Conservation (phyloP, 2,797 vertebrate species). For the Rhynchonycteris naso region DNA sequence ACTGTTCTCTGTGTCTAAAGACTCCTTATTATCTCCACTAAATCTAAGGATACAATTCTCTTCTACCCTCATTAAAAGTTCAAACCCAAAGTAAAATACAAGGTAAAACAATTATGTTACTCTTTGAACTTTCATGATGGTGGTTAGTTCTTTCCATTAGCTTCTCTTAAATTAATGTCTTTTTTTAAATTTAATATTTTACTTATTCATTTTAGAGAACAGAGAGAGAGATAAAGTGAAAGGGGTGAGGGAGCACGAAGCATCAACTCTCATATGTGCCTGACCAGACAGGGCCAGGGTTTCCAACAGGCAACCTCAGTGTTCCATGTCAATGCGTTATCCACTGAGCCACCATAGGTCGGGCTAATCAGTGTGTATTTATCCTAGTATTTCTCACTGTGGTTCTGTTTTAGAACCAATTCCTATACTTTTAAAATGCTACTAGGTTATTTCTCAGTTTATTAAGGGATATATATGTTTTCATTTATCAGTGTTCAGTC, state of each 20-base stretch:
- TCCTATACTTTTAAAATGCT: conserved; percentile 62
- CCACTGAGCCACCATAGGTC: too few relatives aligned
- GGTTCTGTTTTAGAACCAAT: conserved; percentile 53
- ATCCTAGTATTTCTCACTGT: conserved; percentile 55
- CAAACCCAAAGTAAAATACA: conserved; percentile 66
- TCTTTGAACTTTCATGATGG: conserved; percentile 69
- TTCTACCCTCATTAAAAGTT: conserved; percentile 64
- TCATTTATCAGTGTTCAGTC: conserved; percentile 27
- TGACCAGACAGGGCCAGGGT: too few relatives aligned
- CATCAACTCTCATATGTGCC: too few relatives aligned
- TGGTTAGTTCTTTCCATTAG: conserved; percentile 72
- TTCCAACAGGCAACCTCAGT: too few relatives aligned
- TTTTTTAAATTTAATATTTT: too few relatives aligned
- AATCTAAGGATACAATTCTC: conserved; percentile 78
- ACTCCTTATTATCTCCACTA: conserved; percentile 53
- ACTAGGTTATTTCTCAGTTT: conserved; percentile 48
- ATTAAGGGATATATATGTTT: conserved; percentile 44
- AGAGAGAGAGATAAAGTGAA: too few relatives aligned
- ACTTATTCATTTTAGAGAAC: too few relatives aligned
- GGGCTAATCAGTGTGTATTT: conserved; percentile 67
- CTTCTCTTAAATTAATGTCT: conserved; percentile 50
- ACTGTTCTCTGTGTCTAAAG: neutral
- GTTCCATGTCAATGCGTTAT: too few relatives aligned
- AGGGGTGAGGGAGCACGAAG: too few relatives aligned
- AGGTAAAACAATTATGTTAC: conserved; percentile 74